phyloP scores from a whole-genome alignment of 1,140 invertebrate genomes.

The Caenorhabditis brenneri region DNA sequence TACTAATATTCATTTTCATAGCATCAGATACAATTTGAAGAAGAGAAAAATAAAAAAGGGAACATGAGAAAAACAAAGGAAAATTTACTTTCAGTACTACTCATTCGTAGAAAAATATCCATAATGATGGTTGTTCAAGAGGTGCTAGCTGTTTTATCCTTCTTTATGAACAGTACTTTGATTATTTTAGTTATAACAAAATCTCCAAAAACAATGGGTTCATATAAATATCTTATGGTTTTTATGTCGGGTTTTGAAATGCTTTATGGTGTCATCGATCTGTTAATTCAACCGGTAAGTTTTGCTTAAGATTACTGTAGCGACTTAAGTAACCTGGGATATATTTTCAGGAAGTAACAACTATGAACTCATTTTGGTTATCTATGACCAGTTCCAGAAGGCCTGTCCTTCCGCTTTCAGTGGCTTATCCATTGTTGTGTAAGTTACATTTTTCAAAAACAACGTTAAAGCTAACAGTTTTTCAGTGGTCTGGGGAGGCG shows the following conservation, averaged over 20 bases:
- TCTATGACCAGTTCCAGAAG: background rate
- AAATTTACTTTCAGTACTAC: background rate
- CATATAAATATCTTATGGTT: background rate
- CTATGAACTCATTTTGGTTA: background rate
- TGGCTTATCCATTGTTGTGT: background rate
- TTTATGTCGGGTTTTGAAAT: background rate
- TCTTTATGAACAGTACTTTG: background rate
- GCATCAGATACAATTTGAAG: background rate
- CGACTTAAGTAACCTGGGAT: background rate
- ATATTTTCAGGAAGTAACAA: background rate
- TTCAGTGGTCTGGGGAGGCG: background rate
- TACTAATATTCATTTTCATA: background rate
- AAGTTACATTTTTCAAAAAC: background rate
- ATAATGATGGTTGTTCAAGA: background rate
- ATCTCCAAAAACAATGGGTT: background rate
- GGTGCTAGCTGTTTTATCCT: background rate
- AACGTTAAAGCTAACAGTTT: background rate
- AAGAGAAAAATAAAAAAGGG: too few relatives aligned
- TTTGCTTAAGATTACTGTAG: background rate
- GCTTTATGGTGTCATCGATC: background rate
- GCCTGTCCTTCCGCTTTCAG: background rate
- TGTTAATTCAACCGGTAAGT: background rate
- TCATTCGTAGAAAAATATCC: background rate
- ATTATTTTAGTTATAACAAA: background rate
- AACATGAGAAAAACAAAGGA: too few relatives aligned